Base-by-base conservation (phyloP, 2,888 invertebrate species). In the Linnaemya tessellans region DNA sequence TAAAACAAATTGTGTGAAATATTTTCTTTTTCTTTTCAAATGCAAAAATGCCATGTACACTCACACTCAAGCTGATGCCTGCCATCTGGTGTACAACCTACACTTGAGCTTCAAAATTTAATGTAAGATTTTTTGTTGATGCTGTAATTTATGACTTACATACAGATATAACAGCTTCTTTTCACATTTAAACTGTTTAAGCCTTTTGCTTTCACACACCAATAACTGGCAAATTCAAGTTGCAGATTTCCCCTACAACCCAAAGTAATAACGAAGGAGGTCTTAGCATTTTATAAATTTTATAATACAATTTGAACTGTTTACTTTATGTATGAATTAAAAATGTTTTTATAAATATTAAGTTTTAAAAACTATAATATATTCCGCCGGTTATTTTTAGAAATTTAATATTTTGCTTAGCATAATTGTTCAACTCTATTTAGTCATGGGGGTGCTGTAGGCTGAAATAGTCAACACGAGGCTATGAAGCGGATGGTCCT, bases 111-210 rank as follows among this genome's bases (percentile, higher is more conserved):
- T 30, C 5, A 30, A 30, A 30, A 2, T 30, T 30, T 30, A 56
- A 65, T 49, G 18, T 46, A 46, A 38, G 49, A 62, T 62, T 56
- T 78, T 81, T 71, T 70, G 3, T 18, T 70, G 60, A 46, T 84
- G 11, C 51, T 64, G 83, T 87, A 87, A 87, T 87, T 87, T 87
- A 87, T 87, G 86, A 84, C 86, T 83, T 86, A 80, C 83, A 84
- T 86, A 84, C 84, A 87, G 86, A 87, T 87, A 87, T 87, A 87
- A 87, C 87, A 87, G 84, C 78, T 86, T 79, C 82, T 82, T 77
- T 78, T 62, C 11, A 73, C 41, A 58, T 58, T 60, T 67, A 71
- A 77, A 83, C 65, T 65, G 70, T 54, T 84, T 60, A 77, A 73
- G 68, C 74, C 68, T 75, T 77, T 73, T 70, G 58, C 70, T 62